Percentiles rank a stretch among this genome's conserved stretches.
Conservation (phyloP, 1,140 invertebrate species). For the Zaprionus gabonicus region DNA sequence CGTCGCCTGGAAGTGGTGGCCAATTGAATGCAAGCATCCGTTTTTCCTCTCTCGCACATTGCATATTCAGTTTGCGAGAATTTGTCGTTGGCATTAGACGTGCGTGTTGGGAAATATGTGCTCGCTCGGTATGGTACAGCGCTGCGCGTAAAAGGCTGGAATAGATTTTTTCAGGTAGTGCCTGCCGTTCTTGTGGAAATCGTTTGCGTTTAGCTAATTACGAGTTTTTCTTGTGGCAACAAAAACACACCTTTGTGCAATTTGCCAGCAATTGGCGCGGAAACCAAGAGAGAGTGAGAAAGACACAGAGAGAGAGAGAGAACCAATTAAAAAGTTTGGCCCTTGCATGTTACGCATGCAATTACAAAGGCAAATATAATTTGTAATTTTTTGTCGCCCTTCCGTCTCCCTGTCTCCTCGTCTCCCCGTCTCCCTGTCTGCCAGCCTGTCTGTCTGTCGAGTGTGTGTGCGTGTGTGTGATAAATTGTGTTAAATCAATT, state of each 20-base stretch:
- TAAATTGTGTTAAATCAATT: constrained; percentile 62
- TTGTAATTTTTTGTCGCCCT: constrained; percentile 49
- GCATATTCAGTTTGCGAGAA: constrained; percentile 66
- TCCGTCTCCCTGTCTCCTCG: constrained; percentile 2
- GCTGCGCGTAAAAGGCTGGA: constrained; percentile 25
- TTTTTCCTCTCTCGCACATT: constrained; percentile 17
- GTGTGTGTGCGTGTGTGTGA: constrained; percentile 25
- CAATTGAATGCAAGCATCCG: constrained; percentile 22
- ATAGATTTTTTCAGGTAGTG: constrained; percentile 20
- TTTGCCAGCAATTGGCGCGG: constrained; percentile 17
- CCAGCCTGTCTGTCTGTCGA: not conserved
- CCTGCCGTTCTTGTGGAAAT: constrained; percentile 26
- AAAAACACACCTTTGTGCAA: constrained; percentile 1
- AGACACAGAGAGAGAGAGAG: constrained; percentile 3
- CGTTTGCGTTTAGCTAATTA: constrained; percentile 18
- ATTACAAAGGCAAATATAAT: constrained; percentile 68
- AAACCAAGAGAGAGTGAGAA: not conserved
- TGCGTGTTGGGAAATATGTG: constrained; percentile 47
- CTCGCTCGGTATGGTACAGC: constrained; percentile 5
- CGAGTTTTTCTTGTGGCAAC: constrained; percentile 13
- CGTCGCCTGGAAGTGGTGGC: constrained; percentile 46
- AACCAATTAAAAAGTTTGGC: constrained; percentile 41
- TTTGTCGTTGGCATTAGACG: constrained; percentile 69
- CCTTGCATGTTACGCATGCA: constrained; percentile 58
- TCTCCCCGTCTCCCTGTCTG: not conserved